Conservation (phyloP, 1,140 invertebrate species). For the Tetranychus urticae region DNA sequence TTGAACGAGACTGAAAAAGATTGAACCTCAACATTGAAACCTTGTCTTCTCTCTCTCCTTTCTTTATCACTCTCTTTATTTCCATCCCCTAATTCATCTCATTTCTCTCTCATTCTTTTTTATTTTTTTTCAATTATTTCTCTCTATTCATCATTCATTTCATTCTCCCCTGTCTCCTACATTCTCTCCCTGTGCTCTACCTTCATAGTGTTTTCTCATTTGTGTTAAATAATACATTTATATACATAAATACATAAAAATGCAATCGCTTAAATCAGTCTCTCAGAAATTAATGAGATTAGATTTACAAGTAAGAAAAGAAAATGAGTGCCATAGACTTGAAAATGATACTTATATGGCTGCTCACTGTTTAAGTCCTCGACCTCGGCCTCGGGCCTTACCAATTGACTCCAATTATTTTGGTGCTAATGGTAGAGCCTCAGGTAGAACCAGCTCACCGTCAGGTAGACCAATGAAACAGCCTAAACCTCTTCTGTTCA, state of each 20-base stretch:
- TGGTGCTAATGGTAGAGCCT: conserved; percentile 7
- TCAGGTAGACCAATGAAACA: background rate
- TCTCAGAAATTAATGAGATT: background rate
- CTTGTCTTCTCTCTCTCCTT: too few species aligned
- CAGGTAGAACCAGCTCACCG: conserved; percentile 1
- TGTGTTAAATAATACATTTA: background rate
- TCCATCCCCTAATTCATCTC: too few species aligned
- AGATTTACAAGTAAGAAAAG: background rate
- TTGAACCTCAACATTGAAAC: too few species aligned
- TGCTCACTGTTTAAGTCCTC: conserved; percentile 5
- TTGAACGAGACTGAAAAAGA: too few species aligned
- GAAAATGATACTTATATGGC: background rate
- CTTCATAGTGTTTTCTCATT: too few species aligned
- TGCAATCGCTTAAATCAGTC: background rate
- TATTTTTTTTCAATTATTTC: too few species aligned
- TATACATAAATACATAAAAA: background rate
- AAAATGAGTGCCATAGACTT: background rate
- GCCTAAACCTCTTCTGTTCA: background rate
- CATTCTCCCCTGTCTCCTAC: too few species aligned
- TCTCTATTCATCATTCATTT: too few species aligned
- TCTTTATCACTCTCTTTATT: too few species aligned
- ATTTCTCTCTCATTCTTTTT: too few species aligned
- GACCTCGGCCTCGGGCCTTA: conserved; percentile 9
- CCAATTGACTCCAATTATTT: conserved; percentile 2
- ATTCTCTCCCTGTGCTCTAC: too few species aligned